phyloP scores from a whole-genome alignment of 1,140 invertebrate genomes.

The Leptinotarsa texana region DNA sequence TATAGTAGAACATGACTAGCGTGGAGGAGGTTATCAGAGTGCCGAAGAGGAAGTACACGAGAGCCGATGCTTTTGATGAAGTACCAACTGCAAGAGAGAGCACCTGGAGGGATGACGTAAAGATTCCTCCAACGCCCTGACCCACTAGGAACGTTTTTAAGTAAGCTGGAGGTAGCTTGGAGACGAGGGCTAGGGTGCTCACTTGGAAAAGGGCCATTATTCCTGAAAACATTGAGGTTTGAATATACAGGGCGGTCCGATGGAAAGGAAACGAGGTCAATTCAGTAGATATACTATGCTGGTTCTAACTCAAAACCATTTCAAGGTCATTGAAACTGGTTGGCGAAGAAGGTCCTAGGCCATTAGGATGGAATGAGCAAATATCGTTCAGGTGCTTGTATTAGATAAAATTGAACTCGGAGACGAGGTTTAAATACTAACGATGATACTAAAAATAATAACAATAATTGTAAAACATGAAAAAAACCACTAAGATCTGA shows the following conservation, averaged over 20 bases:
- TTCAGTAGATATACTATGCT: too few relatives aligned
- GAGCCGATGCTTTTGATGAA: slow-evolving; percentile 19
- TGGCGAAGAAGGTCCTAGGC: too few relatives aligned
- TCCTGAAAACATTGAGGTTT: neutral
- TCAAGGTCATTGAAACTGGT: too few relatives aligned
- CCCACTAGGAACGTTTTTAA: slow-evolving; percentile 27
- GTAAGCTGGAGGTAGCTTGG: slow-evolving; percentile 25
- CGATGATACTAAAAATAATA: too few relatives aligned
- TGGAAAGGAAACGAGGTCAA: too few relatives aligned
- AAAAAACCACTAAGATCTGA: too few relatives aligned
- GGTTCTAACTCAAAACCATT: too few relatives aligned
- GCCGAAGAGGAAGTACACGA: slow-evolving; percentile 16
- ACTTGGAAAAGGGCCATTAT: slow-evolving; percentile 22
- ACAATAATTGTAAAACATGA: too few relatives aligned
- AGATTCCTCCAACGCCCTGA: slow-evolving; percentile 25
- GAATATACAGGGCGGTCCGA: neutral
- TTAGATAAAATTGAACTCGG: too few relatives aligned
- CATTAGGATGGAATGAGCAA: too few relatives aligned
- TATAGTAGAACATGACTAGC: slow-evolving; percentile 4
- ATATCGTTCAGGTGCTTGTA: too few relatives aligned
- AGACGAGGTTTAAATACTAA: too few relatives aligned
- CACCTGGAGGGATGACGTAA: slow-evolving; percentile 16
- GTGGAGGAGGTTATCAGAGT: slow-evolving; percentile 10
- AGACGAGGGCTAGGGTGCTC: slow-evolving; percentile 14
- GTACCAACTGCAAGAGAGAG: slow-evolving; percentile 11